A percentile compares a stretch with the other conserved stretches of the same genome.
These are phyloP conservation scores for Natrix natrix DNA, from an alignment of 2,797 vertebrate genomes.

Conservation along the genomic window DNA sequence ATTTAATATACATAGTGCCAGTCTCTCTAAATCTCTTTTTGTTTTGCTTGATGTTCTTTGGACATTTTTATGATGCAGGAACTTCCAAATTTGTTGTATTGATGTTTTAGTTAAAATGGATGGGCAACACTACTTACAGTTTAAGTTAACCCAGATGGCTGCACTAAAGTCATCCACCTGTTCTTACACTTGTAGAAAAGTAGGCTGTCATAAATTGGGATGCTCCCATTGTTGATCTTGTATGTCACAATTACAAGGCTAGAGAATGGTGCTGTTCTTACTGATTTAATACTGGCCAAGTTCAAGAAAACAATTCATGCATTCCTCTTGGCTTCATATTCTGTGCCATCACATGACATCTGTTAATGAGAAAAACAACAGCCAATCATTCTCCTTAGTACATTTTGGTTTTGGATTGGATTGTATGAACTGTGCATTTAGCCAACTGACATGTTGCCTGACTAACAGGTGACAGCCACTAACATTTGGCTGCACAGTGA, in stretches of 20 bases:
- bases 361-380: background rate
- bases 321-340: background rate
- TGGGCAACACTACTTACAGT: background rate
- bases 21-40: background rate
- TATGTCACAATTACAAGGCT: background rate
- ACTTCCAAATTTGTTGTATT: background rate
- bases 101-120: background rate
- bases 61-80: background rate
- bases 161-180: background rate
- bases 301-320: background rate
- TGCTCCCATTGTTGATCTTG: background rate
- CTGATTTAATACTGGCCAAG: background rate
- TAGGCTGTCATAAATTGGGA: background rate
- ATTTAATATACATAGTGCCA: background rate
- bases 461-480: background rate
- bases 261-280: background rate
- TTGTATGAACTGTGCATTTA: background rate
- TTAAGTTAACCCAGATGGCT: background rate
- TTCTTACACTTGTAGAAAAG: background rate
- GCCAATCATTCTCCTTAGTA: background rate
- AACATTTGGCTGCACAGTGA: background rate
- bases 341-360: background rate
- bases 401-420: background rate
- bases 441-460: background rate
- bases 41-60: background rate